Percentiles rank a stretch among this genome's conserved stretches.
These are phyloP conservation scores for Albula glossodonta DNA, from an alignment of 2,113 vertebrate genomes.

Conservation along the genomic window DNA sequence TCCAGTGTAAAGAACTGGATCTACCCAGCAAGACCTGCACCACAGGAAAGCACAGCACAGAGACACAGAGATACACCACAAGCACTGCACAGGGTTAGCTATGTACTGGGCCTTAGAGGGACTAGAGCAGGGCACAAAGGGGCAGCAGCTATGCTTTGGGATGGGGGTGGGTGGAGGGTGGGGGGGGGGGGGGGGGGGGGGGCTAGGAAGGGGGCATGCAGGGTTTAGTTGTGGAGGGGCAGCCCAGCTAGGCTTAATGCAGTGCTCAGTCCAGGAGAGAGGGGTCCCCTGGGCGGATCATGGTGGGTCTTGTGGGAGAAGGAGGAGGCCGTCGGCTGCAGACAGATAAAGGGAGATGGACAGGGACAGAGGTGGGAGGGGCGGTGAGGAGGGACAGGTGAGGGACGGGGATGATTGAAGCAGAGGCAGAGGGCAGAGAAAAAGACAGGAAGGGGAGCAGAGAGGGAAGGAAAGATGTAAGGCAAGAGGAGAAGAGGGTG, in stretches of 20 bases:
- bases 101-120: background rate
- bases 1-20: background rate
- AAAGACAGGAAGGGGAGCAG: background rate
- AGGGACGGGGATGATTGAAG: background rate
- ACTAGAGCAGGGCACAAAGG: background rate
- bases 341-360: conserved; percentile 55
- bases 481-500: conserved; percentile 47
- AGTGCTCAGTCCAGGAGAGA: conserved; percentile 72
- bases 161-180: background rate
- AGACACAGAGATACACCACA: conserved; percentile 10
- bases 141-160: background rate
- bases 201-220: conserved; percentile 11
- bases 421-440: background rate
- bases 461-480: background rate
- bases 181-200: too few relatives aligned
- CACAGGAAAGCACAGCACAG: conserved; percentile 14
- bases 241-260: background rate
- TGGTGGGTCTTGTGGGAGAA: conserved; percentile 76
- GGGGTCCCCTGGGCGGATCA: conserved; percentile 74
- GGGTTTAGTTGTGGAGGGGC: background rate
- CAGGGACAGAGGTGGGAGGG: background rate
- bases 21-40: background rate
- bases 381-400: conserved; percentile 18
- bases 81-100: background rate
- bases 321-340: conserved; percentile 78